Base-by-base conservation (phyloP, 2,888 invertebrate genomes). In the Thumatha senex region DNA sequence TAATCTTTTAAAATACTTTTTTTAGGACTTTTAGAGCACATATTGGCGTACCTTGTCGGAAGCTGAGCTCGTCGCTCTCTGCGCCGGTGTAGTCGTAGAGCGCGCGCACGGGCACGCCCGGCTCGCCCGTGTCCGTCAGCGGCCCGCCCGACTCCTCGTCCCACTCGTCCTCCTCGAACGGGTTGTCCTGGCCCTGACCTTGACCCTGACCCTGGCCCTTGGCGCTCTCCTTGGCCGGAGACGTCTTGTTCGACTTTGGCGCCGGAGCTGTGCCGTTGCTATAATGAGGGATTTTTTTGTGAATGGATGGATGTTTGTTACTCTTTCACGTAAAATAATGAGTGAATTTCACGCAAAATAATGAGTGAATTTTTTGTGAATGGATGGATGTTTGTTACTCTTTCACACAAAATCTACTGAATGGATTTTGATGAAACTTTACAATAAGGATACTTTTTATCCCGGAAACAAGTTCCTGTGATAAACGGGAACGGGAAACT, bases 31-130 rank as follows among this genome's bases (percentile, higher is more conserved):
- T n/a, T n/a, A n/a, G n/a, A n/a, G n/a, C n/a, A n/a, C n/a, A n/a
- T n/a, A n/a, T n/a, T n/a, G n/a, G n/a, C 18, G 5, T 3, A 98
- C 99, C 99, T 94, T 97, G 97, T 89, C 98, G 95, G 89, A 99
- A 99, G 87, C 96, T 97, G 48, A 99, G 94, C 88, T 99, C 99
- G 87, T 99, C 99, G 72, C 96, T 97, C 93, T 99, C 99, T 1
- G 98, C 98, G 61, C 98, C 98, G 63, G 96, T 97, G 79, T 99
- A 99, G 89, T 99, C 98, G 85, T 99, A 99, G 33, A 99, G 92
- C 39, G 99, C 99, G 73, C 97, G 95, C 43, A 99, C 98, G 33
- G 98, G 97, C 73, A 98, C 96, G 40, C 98, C 98, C 11, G 98
- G 97, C 89, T 98, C 98, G 38, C 98, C 98, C 58, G 96, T 96